Evolutionary conservation across 2,888 invertebrate genomes (phyloP).

Genomic region (Hoplodrina blanda): DNA sequence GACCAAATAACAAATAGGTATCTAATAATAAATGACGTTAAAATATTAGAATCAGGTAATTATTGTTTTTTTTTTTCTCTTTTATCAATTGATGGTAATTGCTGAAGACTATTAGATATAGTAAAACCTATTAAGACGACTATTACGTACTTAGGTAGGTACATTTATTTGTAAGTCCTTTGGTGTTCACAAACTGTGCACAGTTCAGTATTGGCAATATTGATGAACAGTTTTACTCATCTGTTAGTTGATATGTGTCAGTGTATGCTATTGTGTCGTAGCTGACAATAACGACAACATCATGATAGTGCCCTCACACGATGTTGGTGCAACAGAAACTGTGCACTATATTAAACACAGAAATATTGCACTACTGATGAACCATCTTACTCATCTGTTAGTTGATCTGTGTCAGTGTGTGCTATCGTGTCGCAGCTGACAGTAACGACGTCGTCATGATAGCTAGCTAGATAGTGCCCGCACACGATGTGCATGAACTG

Average conservation of each 20-base stretch:
- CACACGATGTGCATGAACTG: conserved; percentile 79
- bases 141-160: too few species aligned
- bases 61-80: too few species aligned
- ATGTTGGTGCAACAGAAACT: conserved; percentile 60
- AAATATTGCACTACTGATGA: neutral
- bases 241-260: conserved; percentile 68
- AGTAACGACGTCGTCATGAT: conserved; percentile 85
- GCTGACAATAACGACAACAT: conserved; percentile 83
- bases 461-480: conserved; percentile 82
- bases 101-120: too few species aligned
- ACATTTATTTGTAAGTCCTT: too few species aligned
- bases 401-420: conserved; percentile 73
- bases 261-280: conserved; percentile 77
- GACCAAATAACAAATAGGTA: too few species aligned
- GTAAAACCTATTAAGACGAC: too few species aligned
- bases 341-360: conserved; percentile 66
- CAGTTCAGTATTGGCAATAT: neutral
- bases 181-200: conserved; percentile 49
- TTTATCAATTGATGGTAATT: too few species aligned
- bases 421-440: conserved; percentile 80
- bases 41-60: too few species aligned
- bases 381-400: conserved; percentile 27
- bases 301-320: conserved; percentile 86
- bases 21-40: too few species aligned
- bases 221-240: conserved; percentile 4